Evolutionary conservation across 1,140 invertebrate species (phyloP).

Genomic region (Helicoverpa zea): DNA sequence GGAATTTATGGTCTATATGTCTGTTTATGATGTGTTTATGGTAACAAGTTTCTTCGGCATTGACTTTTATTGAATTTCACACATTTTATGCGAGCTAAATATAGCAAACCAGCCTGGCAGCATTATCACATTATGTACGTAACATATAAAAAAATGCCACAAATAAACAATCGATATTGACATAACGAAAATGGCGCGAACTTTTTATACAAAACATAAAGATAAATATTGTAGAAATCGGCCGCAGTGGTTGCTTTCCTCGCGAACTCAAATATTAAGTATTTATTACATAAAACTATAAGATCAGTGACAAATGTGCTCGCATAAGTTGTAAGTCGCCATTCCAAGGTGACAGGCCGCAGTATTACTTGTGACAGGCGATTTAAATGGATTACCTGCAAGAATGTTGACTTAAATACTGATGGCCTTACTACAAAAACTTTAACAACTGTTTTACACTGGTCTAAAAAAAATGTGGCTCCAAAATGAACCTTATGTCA

Average conservation of each 20-base stretch:
- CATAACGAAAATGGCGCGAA: constrained; percentile 18
- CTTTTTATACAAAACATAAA: neutral
- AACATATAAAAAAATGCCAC: neutral
- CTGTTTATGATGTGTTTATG: neutral
- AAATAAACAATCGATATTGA: neutral
- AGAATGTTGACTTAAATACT: constrained; percentile 7
- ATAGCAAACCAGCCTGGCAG: neutral
- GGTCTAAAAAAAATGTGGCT: no score
- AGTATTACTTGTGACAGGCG: constrained; percentile 14
- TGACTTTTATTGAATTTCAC: neutral
- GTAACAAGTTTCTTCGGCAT: neutral
- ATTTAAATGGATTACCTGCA: constrained; percentile 9
- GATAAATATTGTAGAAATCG: constrained; percentile 2
- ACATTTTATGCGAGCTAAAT: neutral
- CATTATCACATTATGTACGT: neutral
- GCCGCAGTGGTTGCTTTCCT: neutral
- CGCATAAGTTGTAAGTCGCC: constrained; percentile 4
- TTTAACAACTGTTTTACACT: no score
- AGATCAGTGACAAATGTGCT: neutral
- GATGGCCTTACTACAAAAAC: no score
- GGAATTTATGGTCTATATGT: neutral
- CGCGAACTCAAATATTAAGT: neutral
- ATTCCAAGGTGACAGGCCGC: neutral
- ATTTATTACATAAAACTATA: constrained; percentile 28
- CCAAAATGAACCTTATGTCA: no score